Evolutionary conservation across 2,888 invertebrate genomes (phyloP), one percentile per base, ranked within the genome.

Genomic region (Diadromus collaris): DNA sequence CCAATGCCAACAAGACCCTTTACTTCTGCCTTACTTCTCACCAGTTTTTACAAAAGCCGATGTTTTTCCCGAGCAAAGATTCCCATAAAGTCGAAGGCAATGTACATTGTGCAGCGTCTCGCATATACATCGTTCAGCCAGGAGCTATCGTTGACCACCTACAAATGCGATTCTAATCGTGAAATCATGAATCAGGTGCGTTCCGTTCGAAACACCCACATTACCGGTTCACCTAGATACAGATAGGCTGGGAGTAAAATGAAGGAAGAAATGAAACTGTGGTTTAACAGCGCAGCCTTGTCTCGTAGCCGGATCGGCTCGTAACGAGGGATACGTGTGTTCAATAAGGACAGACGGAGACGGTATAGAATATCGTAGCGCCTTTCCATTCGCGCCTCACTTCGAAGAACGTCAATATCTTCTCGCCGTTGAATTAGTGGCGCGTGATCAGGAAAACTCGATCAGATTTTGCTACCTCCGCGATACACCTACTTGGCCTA

Each of bases 371-470:
- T 58, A 76, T 56, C 64, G 69, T 41, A 68, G 38, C 65, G 51
- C 76, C 79, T 80, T 80, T 80, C 76, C 70, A 34, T 80, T 80
- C 68, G 61, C 63, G 48, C 76, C 58, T 34, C 13, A 54, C 46
- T 27, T 54, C 51, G 51, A 61, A 34, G 76, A 60, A 60, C 69
- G 48, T 60, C 69, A 46, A 76, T 79, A 70, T 79, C 69, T 70
- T 80, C 79, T 73, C 70, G 60, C 73, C 63, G 65, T 70, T 73
- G 73, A 64, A 72, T 76, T 68, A 51, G 69, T 76, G 69, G 72
- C 79, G 76, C 79, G 76, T 73, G 79, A 72, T 72, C 76, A 60
- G 79, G 69, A 79, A 79, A 76, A 79, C 79, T 70, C 21, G 70
- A 80, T 76, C 56, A 60, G 72, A 54, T 34, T 19, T 41, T 34